Evolutionary conservation across 2,888 invertebrate species (phyloP).

Genomic region (Sinodicranocentrus sp.): DNA sequence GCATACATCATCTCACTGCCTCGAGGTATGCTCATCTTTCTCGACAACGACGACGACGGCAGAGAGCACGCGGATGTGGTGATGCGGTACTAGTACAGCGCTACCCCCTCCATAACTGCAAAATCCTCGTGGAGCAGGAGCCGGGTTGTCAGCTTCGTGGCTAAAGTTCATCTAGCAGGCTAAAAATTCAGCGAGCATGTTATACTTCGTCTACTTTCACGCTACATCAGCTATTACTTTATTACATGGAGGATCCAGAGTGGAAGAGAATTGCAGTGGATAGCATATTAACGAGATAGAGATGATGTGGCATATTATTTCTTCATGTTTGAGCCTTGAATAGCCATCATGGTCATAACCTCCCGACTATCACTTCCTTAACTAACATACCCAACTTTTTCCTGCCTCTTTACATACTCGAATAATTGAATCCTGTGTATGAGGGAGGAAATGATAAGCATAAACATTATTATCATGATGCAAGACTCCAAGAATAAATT

Average conservation of each 20-base stretch:
- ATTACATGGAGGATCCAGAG: conserved; percentile 63
- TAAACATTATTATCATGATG: background rate
- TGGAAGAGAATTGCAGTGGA: conserved; percentile 67
- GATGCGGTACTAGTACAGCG: too few relatives aligned
- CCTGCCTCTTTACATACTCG: conserved; percentile 12
- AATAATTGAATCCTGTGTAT: conserved; percentile 31
- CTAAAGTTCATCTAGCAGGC: too few relatives aligned
- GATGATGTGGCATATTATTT: conserved; percentile 59
- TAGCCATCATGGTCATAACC: conserved; percentile 47
- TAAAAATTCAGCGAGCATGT: conserved; percentile 41
- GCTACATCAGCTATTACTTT: conserved; percentile 66
- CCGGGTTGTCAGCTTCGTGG: too few relatives aligned
- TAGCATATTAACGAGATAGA: conserved; percentile 60
- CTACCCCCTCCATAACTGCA: too few relatives aligned
- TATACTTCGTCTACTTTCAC: conserved; percentile 59
- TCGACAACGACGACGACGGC: too few relatives aligned
- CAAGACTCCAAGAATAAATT: background rate
- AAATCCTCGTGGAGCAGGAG: too few relatives aligned
- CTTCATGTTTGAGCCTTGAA: conserved; percentile 32
- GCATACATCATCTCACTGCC: conserved; percentile 56
- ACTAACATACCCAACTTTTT: background rate
- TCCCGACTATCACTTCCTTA: background rate
- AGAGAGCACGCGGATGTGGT: too few relatives aligned
- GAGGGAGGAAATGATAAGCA: background rate
- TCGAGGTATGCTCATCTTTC: conserved; percentile 49